Evolutionary conservation across 2,113 vertebrate species (phyloP).

Genomic region (Chaetodon auriga): DNA sequence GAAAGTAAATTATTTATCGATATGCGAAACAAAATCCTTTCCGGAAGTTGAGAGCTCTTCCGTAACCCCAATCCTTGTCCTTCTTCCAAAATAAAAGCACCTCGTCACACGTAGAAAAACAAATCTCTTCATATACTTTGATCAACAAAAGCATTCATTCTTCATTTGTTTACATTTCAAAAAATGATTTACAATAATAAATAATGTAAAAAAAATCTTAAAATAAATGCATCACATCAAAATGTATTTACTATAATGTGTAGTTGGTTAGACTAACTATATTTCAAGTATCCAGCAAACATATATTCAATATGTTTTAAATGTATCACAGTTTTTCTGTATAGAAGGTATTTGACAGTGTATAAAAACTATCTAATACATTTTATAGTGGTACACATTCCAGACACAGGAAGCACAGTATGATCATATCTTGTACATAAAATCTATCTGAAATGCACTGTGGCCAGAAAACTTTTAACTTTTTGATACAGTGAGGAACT

Average conservation of each 20-base stretch:
- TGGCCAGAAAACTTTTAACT: neutral
- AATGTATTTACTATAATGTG: too few relatives aligned
- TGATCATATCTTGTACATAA: neutral
- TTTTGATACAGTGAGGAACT: neutral
- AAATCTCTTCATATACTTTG: neutral
- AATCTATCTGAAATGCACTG: neutral
- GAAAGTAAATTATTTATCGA: constrained; percentile 79
- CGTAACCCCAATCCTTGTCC: neutral
- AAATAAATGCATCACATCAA: too few relatives aligned
- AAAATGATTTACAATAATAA: neutral
- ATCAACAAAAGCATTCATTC: neutral
- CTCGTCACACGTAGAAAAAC: neutral
- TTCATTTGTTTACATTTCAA: neutral
- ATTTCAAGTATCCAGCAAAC: neutral
- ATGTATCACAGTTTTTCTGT: neutral
- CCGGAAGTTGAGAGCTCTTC: constrained; percentile 71
- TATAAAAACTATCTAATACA: neutral
- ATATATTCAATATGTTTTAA: neutral
- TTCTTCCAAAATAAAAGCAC: constrained; percentile 65
- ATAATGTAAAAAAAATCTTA: neutral
- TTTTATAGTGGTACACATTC: neutral
- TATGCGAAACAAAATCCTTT: constrained; percentile 73
- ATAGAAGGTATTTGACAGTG: neutral
- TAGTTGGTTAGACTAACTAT: neutral
- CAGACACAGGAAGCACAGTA: neutral